These are phyloP conservation scores for Radopholus similis DNA, from an alignment of 1,140 invertebrate genomes.

Conservation along the genomic window DNA sequence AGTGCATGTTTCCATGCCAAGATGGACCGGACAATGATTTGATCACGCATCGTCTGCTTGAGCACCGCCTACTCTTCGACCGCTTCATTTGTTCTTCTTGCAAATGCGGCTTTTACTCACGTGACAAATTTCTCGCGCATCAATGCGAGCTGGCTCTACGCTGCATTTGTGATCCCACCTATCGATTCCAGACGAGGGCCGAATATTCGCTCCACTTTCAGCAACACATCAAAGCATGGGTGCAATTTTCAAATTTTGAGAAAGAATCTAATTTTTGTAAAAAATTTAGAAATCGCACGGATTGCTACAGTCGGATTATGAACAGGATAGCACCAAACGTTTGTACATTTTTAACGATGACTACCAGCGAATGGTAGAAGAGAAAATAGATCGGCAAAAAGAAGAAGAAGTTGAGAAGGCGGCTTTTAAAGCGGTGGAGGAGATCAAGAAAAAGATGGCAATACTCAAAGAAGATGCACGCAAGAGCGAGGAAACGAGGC, in stretches of 20 bases:
- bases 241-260: not conserved
- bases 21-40: not conserved
- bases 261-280: not conserved
- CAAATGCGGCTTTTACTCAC: not conserved
- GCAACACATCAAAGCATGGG: not conserved
- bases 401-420: not conserved
- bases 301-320: not conserved
- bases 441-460: constrained; percentile 2
- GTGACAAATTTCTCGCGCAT: not conserved
- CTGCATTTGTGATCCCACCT: not conserved
- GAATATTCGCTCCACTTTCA: not conserved
- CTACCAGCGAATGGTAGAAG: not conserved
- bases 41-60: not conserved
- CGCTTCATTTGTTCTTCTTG: not conserved
- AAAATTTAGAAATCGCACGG: not conserved
- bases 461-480: too few species aligned
- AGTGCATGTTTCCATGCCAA: not conserved
- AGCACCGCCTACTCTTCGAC: not conserved
- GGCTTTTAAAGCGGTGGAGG: not conserved
- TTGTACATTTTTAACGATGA: not conserved
- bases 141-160: not conserved
- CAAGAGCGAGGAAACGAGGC: too few species aligned
- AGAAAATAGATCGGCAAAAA: not conserved
- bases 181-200: not conserved
- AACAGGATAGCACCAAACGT: not conserved